Evolutionary conservation across 2,797 vertebrate species (phyloP).

Genomic region (Syngnathus acus): DNA sequence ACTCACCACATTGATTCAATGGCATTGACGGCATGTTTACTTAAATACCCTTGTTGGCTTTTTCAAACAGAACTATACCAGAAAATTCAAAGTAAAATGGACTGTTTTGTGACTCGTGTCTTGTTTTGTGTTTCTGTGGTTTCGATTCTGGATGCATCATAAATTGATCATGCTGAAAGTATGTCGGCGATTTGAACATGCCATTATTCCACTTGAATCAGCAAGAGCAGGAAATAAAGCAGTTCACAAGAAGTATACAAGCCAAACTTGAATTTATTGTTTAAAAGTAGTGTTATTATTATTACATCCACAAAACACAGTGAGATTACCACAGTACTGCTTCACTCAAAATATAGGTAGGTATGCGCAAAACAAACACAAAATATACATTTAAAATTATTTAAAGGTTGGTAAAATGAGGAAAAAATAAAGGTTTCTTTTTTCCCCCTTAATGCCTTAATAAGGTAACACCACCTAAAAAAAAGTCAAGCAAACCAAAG

Average conservation of each 20-base stretch:
- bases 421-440: conserved; percentile 3
- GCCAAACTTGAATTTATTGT: conserved; percentile 5
- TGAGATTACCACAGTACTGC: conserved; percentile 14
- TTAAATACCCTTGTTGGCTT: neutral
- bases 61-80: neutral
- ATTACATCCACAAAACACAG: conserved; percentile 16
- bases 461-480: conserved; percentile 9
- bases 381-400: conserved; percentile 28
- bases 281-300: conserved; percentile 4
- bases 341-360: conserved; percentile 28
- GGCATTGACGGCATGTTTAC: neutral
- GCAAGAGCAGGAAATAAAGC: neutral
- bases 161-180: neutral
- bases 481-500: conserved; percentile 14
- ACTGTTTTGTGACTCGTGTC: neutral
- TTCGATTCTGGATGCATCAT: neutral
- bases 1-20: neutral
- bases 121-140: conserved; percentile 2
- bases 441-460: neutral
- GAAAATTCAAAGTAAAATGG: conserved; percentile 1
- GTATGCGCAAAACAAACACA: conserved; percentile 31
- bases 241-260: neutral
- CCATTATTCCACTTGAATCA: neutral
- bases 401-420: conserved; percentile 13
- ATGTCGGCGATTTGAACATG: neutral